phyloP scores from a whole-genome alignment of 1,140 invertebrate genomes.

The Drosophila jambulina region DNA sequence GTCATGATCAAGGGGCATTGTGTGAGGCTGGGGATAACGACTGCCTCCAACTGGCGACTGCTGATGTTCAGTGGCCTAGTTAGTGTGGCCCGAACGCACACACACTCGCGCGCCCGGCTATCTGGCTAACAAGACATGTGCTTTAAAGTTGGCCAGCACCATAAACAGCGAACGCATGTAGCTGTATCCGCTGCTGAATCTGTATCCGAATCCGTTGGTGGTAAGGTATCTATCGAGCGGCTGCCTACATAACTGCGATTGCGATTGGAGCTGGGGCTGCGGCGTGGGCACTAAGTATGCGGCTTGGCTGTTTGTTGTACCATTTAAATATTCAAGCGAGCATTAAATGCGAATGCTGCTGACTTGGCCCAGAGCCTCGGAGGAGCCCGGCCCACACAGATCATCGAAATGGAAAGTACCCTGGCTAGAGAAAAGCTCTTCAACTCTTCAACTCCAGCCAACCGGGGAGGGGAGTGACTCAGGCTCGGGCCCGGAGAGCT shows the following conservation, averaged over 20 bases:
- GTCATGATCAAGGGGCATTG: constrained; percentile 9
- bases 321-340: constrained; percentile 70
- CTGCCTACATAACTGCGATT: constrained; percentile 60
- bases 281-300: constrained; percentile 77
- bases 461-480: constrained; percentile 1
- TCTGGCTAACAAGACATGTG: constrained; percentile 53
- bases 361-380: constrained; percentile 10
- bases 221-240: constrained; percentile 51
- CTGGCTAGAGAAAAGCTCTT: constrained; percentile 21
- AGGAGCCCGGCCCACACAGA: constrained; percentile 31
- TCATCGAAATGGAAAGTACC: constrained; percentile 53
- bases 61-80: constrained; percentile 77
- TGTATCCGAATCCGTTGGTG: constrained; percentile 53
- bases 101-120: constrained; percentile 5
- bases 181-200: constrained; percentile 41
- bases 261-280: constrained; percentile 27
- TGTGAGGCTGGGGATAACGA: not conserved
- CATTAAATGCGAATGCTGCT: constrained; percentile 54
- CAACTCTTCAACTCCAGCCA: not conserved
- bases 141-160: constrained; percentile 64
- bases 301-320: constrained; percentile 63
- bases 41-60: constrained; percentile 16
- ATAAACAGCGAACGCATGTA: constrained; percentile 70
- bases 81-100: constrained; percentile 56
- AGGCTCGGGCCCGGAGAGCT: constrained; percentile 7